A percentile compares a stretch with the other conserved stretches of the same genome.
These are phyloP conservation scores for Cassiopea andromeda DNA, from an alignment of 30 jellyfish, hydroid and myxozoan genomes.

Conservation along the genomic window DNA sequence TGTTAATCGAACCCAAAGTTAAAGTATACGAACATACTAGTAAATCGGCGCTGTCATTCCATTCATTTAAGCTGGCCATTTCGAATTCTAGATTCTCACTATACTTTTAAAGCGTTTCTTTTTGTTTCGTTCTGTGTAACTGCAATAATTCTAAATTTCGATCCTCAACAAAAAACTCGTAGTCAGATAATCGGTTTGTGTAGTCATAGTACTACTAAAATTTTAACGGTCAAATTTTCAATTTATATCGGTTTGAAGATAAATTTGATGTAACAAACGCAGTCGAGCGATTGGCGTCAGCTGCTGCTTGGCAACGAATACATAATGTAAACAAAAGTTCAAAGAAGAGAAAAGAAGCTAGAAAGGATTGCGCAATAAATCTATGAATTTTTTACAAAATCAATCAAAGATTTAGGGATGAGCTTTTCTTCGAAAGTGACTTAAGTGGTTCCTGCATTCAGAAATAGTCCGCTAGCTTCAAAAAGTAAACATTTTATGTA, in stretches of 20 bases:
- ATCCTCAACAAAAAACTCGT: too few relatives aligned
- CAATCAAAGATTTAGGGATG: too few relatives aligned
- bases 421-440: too few relatives aligned
- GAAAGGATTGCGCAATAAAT: not conserved
- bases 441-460: too few relatives aligned
- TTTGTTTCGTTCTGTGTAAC: too few relatives aligned
- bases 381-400: too few relatives aligned
- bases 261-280: not conserved
- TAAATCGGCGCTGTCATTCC: not conserved
- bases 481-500: too few relatives aligned
- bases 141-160: not conserved
- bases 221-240: not conserved
- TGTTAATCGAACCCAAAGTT: too few relatives aligned
- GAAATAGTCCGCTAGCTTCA: too few relatives aligned
- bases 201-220: not conserved
- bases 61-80: not conserved
- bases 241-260: not conserved
- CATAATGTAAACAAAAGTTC: not conserved
- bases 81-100: not conserved
- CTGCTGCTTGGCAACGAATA: not conserved
- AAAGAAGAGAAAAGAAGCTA: not conserved
- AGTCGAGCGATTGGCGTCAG: not conserved
- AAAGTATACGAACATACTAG: not conserved
- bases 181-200: too few relatives aligned
- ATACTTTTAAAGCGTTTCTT: not conserved